Evolutionary conservation across 2,113 vertebrate genomes (phyloP), one percentile per base, ranked within the genome.

Genomic region (Dasyprocta punctata): DNA sequence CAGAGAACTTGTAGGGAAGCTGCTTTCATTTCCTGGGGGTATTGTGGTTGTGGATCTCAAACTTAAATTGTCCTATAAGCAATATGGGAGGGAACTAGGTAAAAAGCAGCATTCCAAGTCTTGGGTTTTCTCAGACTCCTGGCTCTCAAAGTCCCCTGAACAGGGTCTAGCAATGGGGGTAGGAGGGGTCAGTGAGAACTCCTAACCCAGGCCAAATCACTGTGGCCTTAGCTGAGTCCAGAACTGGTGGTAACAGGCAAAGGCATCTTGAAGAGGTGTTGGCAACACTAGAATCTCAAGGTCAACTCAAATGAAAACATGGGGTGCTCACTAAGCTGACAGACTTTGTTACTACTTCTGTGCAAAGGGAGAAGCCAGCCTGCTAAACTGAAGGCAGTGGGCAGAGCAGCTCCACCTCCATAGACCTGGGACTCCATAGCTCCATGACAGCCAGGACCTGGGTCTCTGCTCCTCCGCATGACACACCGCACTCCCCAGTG

Each of bases 11-110:
- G 69, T 14, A 71, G 41, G 61, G 26, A 60, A 69, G n/a, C 19
- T 3, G 1, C 13, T 67, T 22, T 61, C 0, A 0, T 14, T 38
- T 9, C 13, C 19, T 12, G 1, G 7, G 47, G 56, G 11, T 44
- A 1, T 13, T 54, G 52, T 69, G 69, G 36, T 26, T 63, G 54
- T 54, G 54, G 54, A 16, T 54, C 41, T n/a, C 38, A 65, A 47
- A 36, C 58, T 22, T 5, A 0, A 63, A 54, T 7, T 73, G 28
- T 87, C 58, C 52, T 26, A 9, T 13, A 1, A 58, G 16, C 38
- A 93, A 6, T 16, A 38, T 5, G 44, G n/a, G 36, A 54, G 58
- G 5, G 56, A 58, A 58, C 6, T 10, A 49, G 49, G 28, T 77
- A 65, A 1, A 54, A 19, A 60, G 61, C 11, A 73, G 24, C 20